Conservation (phyloP, 2,113 vertebrate species). For the Machaerirhynchus nigripectus region DNA sequence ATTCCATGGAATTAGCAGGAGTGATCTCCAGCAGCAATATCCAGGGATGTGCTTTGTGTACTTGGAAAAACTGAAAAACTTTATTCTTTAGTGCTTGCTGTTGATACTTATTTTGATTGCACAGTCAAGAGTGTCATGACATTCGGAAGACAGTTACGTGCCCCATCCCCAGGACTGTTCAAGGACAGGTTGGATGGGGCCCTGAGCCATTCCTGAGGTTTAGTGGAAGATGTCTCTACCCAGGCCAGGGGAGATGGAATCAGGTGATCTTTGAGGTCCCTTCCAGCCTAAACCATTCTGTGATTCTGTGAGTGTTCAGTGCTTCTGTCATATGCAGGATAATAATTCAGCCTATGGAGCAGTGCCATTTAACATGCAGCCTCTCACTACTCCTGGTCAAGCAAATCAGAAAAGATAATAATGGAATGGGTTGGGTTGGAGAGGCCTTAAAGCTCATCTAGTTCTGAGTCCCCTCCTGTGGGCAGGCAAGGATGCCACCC, state of each 20-base stretch:
- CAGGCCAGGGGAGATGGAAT: background rate
- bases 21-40: background rate
- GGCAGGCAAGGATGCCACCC: background rate
- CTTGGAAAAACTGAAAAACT: background rate
- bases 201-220: background rate
- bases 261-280: background rate
- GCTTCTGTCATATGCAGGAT: background rate
- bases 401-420: background rate
- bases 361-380: fast-evolving
- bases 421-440: background rate
- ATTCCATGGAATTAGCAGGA: background rate
- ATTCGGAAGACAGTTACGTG: background rate
- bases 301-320: background rate
- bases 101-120: background rate
- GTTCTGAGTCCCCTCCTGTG: background rate
- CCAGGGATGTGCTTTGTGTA: background rate
- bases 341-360: background rate
- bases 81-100: background rate
- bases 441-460: background rate
- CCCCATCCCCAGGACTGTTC: no score
- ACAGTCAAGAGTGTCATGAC: background rate
- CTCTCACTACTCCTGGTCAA: background rate
- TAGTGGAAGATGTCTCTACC: background rate
- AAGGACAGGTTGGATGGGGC: background rate
- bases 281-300: background rate